These are phyloP conservation scores for Eurytoma adleriae DNA, from an alignment of 2,888 invertebrate species.

Conservation along the genomic window DNA sequence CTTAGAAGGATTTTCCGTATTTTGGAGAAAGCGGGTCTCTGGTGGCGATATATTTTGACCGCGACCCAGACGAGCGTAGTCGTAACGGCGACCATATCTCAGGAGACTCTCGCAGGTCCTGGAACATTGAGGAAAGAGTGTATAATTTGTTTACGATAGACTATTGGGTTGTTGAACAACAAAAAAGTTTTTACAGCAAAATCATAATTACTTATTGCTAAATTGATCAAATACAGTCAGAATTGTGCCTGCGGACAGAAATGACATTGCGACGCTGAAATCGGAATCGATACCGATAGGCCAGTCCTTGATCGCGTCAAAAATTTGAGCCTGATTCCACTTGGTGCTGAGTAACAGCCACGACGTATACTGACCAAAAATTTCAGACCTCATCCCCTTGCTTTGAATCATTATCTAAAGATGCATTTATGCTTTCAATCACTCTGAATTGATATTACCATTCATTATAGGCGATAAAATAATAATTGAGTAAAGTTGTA, in stretches of 20 bases:
- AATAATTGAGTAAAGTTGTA: not conserved
- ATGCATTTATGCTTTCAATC: not conserved
- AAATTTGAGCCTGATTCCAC: slow-evolving; percentile 66
- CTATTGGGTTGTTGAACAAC: no score
- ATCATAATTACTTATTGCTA: slow-evolving; percentile 29
- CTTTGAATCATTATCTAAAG: slow-evolving; percentile 36
- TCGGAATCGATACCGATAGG: slow-evolving; percentile 74
- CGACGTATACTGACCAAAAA: slow-evolving; percentile 72
- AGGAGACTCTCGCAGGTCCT: slow-evolving; percentile 61
- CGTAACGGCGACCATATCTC: slow-evolving; percentile 54
- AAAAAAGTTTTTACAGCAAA: not conserved
- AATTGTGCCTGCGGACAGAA: slow-evolving; percentile 57
- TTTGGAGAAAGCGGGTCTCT: slow-evolving; percentile 41
- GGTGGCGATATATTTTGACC: slow-evolving; percentile 41
- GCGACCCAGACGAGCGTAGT: slow-evolving; percentile 48
- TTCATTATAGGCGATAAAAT: no score
- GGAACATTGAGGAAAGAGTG: not conserved
- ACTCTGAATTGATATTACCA: not conserved
- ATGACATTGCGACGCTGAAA: slow-evolving; percentile 70
- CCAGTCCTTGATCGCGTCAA: slow-evolving; percentile 68
- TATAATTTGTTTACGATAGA: not conserved
- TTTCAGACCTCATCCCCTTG: slow-evolving; percentile 10
- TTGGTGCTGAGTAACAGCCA: slow-evolving; percentile 71
- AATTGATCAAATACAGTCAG: slow-evolving; percentile 51
- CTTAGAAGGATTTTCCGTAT: slow-evolving; percentile 55